phyloP scores from a whole-genome alignment of 2,888 invertebrate species.

The Zhuqinia jingwanae region DNA sequence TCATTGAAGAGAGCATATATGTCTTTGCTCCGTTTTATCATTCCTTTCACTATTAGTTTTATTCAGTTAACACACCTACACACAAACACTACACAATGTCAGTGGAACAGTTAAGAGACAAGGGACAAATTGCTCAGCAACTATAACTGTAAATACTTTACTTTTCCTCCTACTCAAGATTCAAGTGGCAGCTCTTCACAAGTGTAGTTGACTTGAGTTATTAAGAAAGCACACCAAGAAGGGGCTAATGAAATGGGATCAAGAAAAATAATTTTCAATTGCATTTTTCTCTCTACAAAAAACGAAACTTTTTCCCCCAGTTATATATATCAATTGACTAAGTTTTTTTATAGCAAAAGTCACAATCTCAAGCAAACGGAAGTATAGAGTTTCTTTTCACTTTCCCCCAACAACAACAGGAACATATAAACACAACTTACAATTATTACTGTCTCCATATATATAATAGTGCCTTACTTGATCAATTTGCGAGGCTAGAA shows the following conservation, averaged over 20 bases:
- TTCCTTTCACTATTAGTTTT: conserved; percentile 24
- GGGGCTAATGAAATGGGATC: conserved; percentile 23
- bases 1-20: not conserved
- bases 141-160: not conserved
- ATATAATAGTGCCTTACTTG: conserved; percentile 16
- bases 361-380: too few species aligned
- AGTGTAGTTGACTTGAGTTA: too few species aligned
- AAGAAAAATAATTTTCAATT: not conserved
- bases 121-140: not conserved
- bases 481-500: not conserved
- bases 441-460: not conserved
- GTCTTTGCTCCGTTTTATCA: not conserved
- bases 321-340: too few species aligned
- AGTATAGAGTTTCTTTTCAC: too few species aligned
- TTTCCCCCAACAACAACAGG: too few species aligned
- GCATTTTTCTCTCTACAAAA: conserved; percentile 8
- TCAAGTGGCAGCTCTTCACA: conserved; percentile 10
- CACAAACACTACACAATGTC: too few species aligned
- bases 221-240: too few species aligned
- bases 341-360: too few species aligned
- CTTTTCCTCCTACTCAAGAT: not conserved
- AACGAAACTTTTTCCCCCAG: not conserved
- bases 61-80: not conserved
- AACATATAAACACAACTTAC: not conserved
- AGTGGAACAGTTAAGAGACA: not conserved